Evolutionary conservation across 2,888 invertebrate species (phyloP).

Genomic region (Drosophila formosana): DNA sequence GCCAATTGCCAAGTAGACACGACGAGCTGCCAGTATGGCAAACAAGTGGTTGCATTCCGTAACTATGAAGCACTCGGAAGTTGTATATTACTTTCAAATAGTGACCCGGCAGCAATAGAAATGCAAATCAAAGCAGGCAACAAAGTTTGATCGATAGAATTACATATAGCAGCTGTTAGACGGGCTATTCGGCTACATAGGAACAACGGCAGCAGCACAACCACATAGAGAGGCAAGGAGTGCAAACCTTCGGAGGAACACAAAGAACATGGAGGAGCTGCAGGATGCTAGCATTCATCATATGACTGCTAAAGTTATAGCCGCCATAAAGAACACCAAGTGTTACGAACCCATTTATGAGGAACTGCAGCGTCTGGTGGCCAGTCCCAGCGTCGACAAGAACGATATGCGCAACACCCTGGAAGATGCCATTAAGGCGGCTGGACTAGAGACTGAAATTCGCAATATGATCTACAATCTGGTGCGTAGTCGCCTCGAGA

Average conservation of each 20-base stretch:
- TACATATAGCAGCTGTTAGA: conserved; percentile 50
- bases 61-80: conserved; percentile 68
- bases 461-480: conserved; percentile 94
- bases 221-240: conserved; percentile 12
- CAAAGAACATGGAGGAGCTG: conserved; percentile 83
- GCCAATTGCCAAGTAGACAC: neutral
- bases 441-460: conserved; percentile 92
- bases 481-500: conserved; percentile 86
- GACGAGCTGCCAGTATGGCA: conserved; percentile 28
- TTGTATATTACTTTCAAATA: conserved; percentile 19
- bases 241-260: conserved; percentile 4
- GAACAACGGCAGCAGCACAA: conserved; percentile 26
- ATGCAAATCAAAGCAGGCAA: conserved; percentile 60
- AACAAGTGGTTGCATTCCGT: conserved; percentile 81
- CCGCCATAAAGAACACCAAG: conserved; percentile 91
- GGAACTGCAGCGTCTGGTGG: conserved; percentile 91
- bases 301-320: conserved; percentile 91
- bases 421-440: conserved; percentile 90
- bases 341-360: conserved; percentile 91
- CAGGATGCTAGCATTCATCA: conserved; percentile 88
- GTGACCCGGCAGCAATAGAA: conserved; percentile 19
- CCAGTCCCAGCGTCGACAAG: conserved; percentile 90
- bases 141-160: conserved; percentile 70
- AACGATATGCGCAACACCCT: conserved; percentile 92
- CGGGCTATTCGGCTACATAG: conserved; percentile 36